Evolutionary conservation across 2,888 invertebrate genomes (phyloP).

Genomic region (Epistrophe eligans): DNA sequence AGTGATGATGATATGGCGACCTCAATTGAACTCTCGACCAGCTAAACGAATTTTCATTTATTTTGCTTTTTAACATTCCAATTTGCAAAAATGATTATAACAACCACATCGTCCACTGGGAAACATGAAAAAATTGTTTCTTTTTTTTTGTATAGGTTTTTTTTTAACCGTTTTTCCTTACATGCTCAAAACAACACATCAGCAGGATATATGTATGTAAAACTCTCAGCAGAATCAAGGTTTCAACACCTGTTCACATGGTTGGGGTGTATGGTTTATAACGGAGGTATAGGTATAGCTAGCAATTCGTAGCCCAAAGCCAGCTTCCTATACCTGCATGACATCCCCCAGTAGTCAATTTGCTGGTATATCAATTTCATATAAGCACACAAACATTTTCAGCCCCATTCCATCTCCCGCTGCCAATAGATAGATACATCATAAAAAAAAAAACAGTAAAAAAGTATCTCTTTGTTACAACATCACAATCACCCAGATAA

Average conservation of each 20-base stretch:
- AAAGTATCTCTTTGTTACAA: conserved; percentile 71
- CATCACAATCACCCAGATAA: conserved; percentile 74
- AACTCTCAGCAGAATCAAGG: conserved; percentile 24
- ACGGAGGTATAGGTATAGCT: background rate
- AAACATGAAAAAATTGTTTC: conserved; percentile 31
- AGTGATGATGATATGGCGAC: conserved; percentile 27
- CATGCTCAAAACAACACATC: background rate
- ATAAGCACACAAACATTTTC: conserved; percentile 26
- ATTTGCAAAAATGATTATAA: conserved; percentile 73
- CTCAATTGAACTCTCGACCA: conserved; percentile 60
- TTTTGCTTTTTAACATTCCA: conserved; percentile 74
- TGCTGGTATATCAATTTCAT: conserved; percentile 44
- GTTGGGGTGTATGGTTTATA: background rate
- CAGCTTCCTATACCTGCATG: conserved; percentile 14
- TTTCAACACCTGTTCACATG: conserved; percentile 71
- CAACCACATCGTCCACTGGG: conserved; percentile 48
- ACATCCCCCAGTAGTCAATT: conserved; percentile 18
- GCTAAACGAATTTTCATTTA: conserved; percentile 74
- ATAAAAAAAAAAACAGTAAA: conserved; percentile 51
- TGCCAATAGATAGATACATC: conserved; percentile 53
- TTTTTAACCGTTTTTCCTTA: conserved; percentile 1
- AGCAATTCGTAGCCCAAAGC: background rate
- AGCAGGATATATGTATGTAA: background rate
- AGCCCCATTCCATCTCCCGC: conserved; percentile 4
- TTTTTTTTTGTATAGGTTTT: background rate